Conservation (phyloP, 92 coral and sea anemone species). For the Diadumene lineata region DNA sequence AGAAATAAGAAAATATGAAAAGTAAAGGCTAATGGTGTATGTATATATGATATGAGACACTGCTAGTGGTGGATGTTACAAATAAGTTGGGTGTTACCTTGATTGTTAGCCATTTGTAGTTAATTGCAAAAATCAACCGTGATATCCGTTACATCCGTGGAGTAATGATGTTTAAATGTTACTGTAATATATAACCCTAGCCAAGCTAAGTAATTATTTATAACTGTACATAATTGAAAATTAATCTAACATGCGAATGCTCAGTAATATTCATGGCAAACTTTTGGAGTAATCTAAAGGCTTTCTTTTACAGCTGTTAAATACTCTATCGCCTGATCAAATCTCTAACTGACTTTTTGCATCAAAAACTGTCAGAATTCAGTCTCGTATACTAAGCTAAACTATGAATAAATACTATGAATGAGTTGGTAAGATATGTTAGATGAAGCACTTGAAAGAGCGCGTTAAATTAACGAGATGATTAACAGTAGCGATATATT, state of each 20-base stretch:
- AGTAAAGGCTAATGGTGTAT: not conserved
- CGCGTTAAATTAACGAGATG: not conserved
- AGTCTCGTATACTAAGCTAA: conserved; percentile 1
- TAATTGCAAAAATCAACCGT: not conserved
- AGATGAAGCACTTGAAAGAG: not conserved
- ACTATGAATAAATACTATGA: not conserved
- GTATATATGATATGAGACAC: not conserved
- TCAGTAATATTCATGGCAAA: not conserved
- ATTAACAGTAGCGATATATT: not conserved
- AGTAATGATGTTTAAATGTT: not conserved
- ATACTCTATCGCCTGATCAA: not conserved
- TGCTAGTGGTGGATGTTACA: not conserved
- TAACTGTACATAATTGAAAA: conserved; percentile 45
- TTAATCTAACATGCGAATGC: conserved; percentile 12
- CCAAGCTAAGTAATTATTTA: conserved; percentile 23
- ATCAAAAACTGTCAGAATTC: not conserved
- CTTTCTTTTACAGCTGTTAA: not conserved
- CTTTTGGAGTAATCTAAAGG: not conserved
- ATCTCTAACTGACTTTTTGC: not conserved
- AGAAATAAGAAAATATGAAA: no score
- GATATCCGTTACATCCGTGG: not conserved
- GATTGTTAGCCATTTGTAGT: not conserved
- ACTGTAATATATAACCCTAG: not conserved
- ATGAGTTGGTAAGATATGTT: not conserved
- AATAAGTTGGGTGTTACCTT: not conserved